A percentile compares a stretch with the other conserved stretches of the same genome.
These are phyloP conservation scores for Coptotermes formosanus DNA, from an alignment of 1,140 invertebrate species.

Conservation along the genomic window DNA sequence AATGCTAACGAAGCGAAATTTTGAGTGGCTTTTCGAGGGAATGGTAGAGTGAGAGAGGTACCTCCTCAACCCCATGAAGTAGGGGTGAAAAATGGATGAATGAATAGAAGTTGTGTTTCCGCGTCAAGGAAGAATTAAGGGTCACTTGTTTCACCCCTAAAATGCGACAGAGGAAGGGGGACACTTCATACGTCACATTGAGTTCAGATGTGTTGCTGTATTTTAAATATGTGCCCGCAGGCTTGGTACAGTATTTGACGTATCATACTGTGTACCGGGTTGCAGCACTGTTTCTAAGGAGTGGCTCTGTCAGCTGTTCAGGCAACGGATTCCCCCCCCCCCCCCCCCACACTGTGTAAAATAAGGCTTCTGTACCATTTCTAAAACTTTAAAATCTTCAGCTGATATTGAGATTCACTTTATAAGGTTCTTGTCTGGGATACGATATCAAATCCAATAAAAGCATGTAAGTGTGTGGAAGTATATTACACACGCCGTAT, in stretches of 20 bases:
- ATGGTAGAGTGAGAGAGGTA: background rate
- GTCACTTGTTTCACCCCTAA: constrained; percentile 25
- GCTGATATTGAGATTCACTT: too few relatives aligned
- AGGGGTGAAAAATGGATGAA: background rate
- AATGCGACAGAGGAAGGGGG: background rate
- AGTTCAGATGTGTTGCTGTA: constrained; percentile 3
- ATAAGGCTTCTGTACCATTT: too few relatives aligned
- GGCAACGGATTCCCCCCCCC: too few relatives aligned
- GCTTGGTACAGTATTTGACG: background rate
- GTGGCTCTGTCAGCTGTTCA: too few relatives aligned
- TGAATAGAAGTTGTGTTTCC: constrained; percentile 12
- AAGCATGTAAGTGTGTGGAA: too few relatives aligned
- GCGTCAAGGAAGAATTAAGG: constrained; percentile 27
- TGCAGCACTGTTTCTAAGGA: too few relatives aligned
- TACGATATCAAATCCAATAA: too few relatives aligned
- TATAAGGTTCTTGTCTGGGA: too few relatives aligned
- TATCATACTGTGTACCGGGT: background rate
- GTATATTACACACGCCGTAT: too few relatives aligned
- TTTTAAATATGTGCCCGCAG: background rate
- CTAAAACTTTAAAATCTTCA: too few relatives aligned
- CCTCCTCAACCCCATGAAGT: too few relatives aligned
- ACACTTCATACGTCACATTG: background rate
- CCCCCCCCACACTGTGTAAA: too few relatives aligned
- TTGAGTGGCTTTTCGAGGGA: background rate
- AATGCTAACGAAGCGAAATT: constrained; percentile 28